Conservation (phyloP, 1,140 invertebrate genomes). For the Diabrotica virgifera region DNA sequence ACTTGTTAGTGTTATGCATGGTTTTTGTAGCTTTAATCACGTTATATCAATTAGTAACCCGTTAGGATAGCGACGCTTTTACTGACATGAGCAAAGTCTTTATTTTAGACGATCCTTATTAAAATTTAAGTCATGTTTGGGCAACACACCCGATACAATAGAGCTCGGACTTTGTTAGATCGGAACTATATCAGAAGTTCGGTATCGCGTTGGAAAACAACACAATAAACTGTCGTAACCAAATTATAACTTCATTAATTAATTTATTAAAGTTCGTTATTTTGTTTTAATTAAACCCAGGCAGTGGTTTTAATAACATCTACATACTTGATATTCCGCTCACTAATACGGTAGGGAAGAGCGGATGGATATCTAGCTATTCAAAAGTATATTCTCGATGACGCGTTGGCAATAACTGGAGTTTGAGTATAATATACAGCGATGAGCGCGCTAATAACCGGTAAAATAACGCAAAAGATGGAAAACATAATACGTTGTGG, state of each 20-base stretch:
- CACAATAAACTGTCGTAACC: background rate
- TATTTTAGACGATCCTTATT: background rate
- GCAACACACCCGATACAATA: background rate
- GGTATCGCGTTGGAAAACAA: background rate
- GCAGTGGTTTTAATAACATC: background rate
- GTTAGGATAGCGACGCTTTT: too few species aligned
- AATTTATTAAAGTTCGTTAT: conserved; percentile 3
- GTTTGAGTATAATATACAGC: too few species aligned
- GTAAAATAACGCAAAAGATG: too few species aligned
- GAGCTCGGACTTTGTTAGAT: background rate
- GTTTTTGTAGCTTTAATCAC: too few species aligned
- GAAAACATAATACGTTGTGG: too few species aligned
- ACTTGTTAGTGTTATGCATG: too few species aligned
- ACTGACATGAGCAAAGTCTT: background rate
- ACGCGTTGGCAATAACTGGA: too few species aligned
- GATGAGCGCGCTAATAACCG: too few species aligned
- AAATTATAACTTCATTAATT: conserved; percentile 3
- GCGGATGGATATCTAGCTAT: too few species aligned
- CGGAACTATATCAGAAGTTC: background rate
- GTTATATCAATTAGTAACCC: too few species aligned
- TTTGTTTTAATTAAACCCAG: background rate
- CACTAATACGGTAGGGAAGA: background rate
- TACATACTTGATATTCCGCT: background rate
- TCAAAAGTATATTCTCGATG: too few species aligned
- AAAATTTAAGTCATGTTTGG: background rate